phyloP scores from a whole-genome alignment of 2,888 invertebrate species.

The Hedychridium roseum region DNA sequence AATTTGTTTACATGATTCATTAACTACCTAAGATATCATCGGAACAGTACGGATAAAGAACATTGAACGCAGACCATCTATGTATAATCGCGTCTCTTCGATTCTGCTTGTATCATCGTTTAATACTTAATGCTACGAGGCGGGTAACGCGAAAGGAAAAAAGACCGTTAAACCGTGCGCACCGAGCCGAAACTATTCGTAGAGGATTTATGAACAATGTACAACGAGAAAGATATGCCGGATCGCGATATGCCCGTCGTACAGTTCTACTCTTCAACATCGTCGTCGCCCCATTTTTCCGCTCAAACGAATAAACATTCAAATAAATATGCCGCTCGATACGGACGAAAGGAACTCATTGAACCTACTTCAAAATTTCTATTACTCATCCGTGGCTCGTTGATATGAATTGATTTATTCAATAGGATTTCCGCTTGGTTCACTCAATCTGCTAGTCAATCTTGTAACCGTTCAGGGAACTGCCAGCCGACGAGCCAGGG shows the following conservation, averaged over 20 bases:
- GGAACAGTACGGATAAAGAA: conserved; percentile 55
- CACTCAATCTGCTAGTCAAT: no score
- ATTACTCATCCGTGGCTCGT: no score
- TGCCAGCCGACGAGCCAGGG: conserved; percentile 12
- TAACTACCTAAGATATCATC: conserved; percentile 53
- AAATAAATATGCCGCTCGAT: no score
- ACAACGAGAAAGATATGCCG: conserved; percentile 35
- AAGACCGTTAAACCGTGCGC: neutral
- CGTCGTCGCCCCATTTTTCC: no score
- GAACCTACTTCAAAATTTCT: no score
- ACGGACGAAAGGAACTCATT: no score
- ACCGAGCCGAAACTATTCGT: conserved; percentile 2
- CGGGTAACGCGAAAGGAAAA: conserved; percentile 34
- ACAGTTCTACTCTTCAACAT: conserved; percentile 1
- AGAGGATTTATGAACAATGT: conserved; percentile 30
- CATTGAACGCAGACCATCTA: conserved; percentile 43
- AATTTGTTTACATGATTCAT: conserved; percentile 42
- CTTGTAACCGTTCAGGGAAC: no score
- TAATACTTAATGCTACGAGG: conserved; percentile 52
- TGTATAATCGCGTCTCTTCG: conserved; percentile 28
- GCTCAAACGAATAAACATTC: no score
- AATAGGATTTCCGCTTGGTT: no score
- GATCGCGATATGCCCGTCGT: conserved; percentile 8
- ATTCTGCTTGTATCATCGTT: conserved; percentile 9
- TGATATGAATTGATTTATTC: no score